Evolutionary conservation across 1,140 invertebrate genomes (phyloP), one percentile per base, ranked within the genome.

Genomic region (Drepana arcuata): DNA sequence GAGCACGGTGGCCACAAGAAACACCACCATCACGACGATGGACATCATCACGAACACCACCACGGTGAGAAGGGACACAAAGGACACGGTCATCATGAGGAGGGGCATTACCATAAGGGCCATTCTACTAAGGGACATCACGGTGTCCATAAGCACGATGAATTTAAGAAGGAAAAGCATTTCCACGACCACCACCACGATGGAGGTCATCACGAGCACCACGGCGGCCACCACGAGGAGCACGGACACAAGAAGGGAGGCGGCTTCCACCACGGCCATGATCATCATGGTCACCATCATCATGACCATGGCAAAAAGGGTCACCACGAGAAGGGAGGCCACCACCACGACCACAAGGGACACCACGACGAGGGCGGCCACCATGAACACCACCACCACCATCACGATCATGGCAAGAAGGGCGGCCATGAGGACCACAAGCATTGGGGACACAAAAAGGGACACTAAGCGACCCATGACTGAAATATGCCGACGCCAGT

Each of bases 141-240:
- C 53, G 91, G 89, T 44, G 88, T 90, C 12, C 90, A 92, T 62
- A 92, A 92, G 51, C 65, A 73, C 25, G 91, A 93, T 48, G 92
- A 93, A 64, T 92, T 88, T 36, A 80, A 80, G 44, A 80, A 80
- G 25, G 74, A 80, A 29, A 80, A 80, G 35, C 74, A 80, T 23
- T 92, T 92, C 77, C 93, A 93, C 50, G 91, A 93, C 25, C 88
- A 93, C 41, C 87, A 86, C 53, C 88, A 91, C 53, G 91, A 91
- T 16, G 88, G 88, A 10, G 91, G 90, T 1, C 87, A 90, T 32
- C 88, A 91, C 48, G 84, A 87, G 42, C 78, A 84, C 18, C 86
- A 91, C 47, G 90, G 89, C 0, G 84, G 86, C 16, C 86, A 87
- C 53, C 88, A 91, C 38, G 87, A 88, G 26, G 86, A 88, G 35